A percentile compares a stretch with the other conserved stretches of the same genome.
Conservation (phyloP, 2,113 vertebrate species). For the Podarcis cretensis region DNA sequence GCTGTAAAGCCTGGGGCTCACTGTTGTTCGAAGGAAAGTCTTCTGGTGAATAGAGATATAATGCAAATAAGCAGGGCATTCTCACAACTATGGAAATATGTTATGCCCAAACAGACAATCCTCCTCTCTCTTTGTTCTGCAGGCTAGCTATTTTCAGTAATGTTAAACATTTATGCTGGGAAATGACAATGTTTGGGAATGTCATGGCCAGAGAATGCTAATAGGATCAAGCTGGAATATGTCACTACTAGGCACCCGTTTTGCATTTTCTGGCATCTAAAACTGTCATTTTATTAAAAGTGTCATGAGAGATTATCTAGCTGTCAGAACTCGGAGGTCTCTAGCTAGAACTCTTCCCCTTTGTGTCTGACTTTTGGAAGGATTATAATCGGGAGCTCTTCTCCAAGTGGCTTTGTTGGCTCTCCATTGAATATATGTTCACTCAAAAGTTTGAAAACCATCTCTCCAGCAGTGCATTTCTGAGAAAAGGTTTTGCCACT, state of each 20-base stretch:
- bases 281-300: background rate
- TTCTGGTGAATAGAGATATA: background rate
- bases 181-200: background rate
- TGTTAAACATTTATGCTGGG: background rate
- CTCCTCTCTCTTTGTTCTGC: background rate
- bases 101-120: background rate
- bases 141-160: background rate
- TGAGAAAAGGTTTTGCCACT: background rate
- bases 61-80: background rate
- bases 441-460: constrained; percentile 7
- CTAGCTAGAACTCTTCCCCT: background rate
- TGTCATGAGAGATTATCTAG: background rate
- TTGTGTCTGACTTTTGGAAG: background rate
- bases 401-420: background rate
- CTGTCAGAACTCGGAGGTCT: background rate
- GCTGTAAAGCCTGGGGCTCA: background rate
- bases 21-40: background rate
- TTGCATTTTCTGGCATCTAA: background rate
- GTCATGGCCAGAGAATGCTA: background rate
- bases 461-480: background rate
- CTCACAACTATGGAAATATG: background rate
- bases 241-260: background rate
- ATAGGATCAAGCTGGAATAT: background rate
- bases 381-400: background rate
- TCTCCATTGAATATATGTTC: background rate